Base-by-base conservation (phyloP, 2,797 vertebrate species). In the Acrocephalus scirpaceus region DNA sequence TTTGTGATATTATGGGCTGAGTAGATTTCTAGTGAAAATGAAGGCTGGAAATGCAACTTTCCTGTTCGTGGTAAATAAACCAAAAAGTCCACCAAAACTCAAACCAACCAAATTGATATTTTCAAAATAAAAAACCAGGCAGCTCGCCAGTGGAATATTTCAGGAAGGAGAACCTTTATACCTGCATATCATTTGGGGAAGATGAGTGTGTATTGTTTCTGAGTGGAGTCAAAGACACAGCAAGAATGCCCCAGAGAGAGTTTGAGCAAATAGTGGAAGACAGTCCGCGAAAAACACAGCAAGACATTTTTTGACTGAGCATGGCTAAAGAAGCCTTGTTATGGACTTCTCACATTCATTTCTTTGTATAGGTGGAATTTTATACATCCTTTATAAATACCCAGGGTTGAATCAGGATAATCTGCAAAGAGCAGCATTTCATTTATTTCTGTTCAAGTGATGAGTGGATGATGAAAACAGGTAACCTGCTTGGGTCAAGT, bases 201-300 rank as follows among this genome's bases (percentile, higher is more conserved):
- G 51, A 5, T 34, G 50, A 19, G 21, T 19, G 3, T 25, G 1
- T 15, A 3, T 30, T 61, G 5, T 44, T 77, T 61, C 16, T 40
- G 67, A 29, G 40, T 7, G 22, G 48, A 83, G 13, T 72, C 13
- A 16, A 36, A 80, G 38, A 8, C 53, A 13, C 16, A 36, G 29
- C 10, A 29, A 20, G 34, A 45, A 38, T 53, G 17, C 7, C 18
- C 8, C 48, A 60, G 40, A 4, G 20, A 14, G 3, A 18, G 11
- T 57, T 78, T 48, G 23, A 44, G 30, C 57, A 32, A 74, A 47
- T 30, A 16, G 22, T 34, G 29, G 30, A 81, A 84, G 18, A 1
- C 1, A 0, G 23, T 11, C 40, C 0, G 0, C 57, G 70, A 67
- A 69, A 71, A 86, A 45, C 1, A 0, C 4, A 40, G 47, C 18